Base-by-base conservation (phyloP, 2,113 vertebrate genomes). In the Salvator merianae region DNA sequence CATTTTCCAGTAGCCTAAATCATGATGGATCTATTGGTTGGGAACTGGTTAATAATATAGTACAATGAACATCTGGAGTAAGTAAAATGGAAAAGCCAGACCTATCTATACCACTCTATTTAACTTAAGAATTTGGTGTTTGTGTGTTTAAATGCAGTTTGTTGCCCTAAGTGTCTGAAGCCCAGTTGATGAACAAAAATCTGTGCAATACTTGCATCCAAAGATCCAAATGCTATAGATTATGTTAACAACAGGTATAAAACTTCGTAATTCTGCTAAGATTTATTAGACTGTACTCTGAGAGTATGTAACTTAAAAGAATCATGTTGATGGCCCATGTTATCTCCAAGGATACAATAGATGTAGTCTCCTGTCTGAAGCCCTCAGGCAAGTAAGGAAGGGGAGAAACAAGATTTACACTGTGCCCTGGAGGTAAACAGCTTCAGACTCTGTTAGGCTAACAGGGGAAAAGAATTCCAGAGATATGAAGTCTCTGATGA, bases 311-410 rank as follows among this genome's bases (percentile, higher is more conserved):
- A 72, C 59, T 88, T 84, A 84, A 69, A 36, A 18, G 14, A 14
- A 5, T 14, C 32, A 18, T 85, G 40, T 22, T 5, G 81, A 30
- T 71, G 68, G 83, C 55, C 22, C 71, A 24, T 53, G 65, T 34
- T 24, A 80, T 79, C 66, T 26, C 86, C 34, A 81, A 79, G 55
- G 62, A 53, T 85, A 79, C 79, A 68, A 89, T 80, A 79, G 13
- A 81, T 0, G 0, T 43, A 26, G 8, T 68, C 84, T 88, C 83
- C 83, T 47, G 72, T 53, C 26, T 4, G 1, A 18, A 0, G 30
- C 5, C 63, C 16, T 90, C 32, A 28, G 74, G 40, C 32, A 86
- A 71, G 2, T 79, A 12, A 4, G 72, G 77, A 47, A 10, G 1
- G 79, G 79, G 59, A 68, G 0, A 66, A 87, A 81, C 43, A n/a